Percentiles rank a stretch among this genome's conserved stretches.
Conservation (phyloP, 2,888 invertebrate species). For the Nomada lathburiana region DNA sequence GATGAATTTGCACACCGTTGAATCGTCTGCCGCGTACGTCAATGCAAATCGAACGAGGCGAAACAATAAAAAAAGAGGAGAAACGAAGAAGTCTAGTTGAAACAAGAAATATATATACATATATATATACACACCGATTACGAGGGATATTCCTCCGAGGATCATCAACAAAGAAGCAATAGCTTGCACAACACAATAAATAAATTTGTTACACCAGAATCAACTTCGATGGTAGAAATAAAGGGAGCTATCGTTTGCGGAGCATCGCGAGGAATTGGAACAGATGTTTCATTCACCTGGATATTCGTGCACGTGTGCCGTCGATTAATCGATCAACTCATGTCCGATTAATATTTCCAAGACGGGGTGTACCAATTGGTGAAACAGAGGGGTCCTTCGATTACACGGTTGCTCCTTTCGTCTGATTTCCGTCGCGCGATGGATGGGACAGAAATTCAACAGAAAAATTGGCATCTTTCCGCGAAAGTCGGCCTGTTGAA, state of each 20-base stretch:
- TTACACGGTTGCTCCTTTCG: too few relatives aligned
- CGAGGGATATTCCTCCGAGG: neutral
- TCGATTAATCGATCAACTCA: too few relatives aligned
- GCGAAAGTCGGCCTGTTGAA: neutral
- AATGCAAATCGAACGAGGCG: too few relatives aligned
- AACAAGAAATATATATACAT: neutral
- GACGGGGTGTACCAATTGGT: too few relatives aligned
- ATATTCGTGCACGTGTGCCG: neutral
- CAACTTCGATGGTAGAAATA: neutral
- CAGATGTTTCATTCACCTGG: too few relatives aligned
- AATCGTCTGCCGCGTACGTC: neutral
- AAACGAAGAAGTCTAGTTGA: neutral
- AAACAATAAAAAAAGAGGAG: too few relatives aligned
- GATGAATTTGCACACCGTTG: too few relatives aligned
- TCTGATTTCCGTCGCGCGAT: neutral
- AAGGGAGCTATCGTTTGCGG: too few relatives aligned
- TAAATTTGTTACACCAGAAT: neutral
- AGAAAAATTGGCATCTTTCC: neutral
- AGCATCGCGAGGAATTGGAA: neutral
- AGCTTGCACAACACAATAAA: neutral
- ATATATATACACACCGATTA: neutral
- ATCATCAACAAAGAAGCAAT: slow-evolving; percentile 1
- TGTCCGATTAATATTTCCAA: too few relatives aligned
- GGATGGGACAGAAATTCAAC: neutral
- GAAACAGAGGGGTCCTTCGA: too few relatives aligned